These are phyloP conservation scores for Archips xylosteana DNA, from an alignment of 2,888 invertebrate species.

Conservation along the genomic window DNA sequence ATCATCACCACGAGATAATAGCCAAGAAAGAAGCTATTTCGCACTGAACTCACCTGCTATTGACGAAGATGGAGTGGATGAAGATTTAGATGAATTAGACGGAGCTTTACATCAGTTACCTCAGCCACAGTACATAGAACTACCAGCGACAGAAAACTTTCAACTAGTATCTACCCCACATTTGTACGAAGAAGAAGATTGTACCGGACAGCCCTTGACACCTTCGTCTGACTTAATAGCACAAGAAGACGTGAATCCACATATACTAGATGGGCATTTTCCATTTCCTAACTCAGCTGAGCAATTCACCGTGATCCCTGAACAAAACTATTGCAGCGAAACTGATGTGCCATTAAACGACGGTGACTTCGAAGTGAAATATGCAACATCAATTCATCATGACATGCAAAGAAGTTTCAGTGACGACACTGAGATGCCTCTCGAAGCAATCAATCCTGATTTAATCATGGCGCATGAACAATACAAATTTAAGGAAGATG, in stretches of 20 bases:
- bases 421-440: constrained; percentile 58
- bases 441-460: constrained; percentile 68
- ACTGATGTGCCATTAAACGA: constrained; percentile 72
- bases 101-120: constrained; percentile 78
- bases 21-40: constrained; percentile 82
- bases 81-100: constrained; percentile 71
- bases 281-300: constrained; percentile 80
- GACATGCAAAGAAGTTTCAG: constrained; percentile 64
- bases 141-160: constrained; percentile 87
- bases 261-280: constrained; percentile 80
- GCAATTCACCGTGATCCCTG: constrained; percentile 83
- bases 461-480: constrained; percentile 65
- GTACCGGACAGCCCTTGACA: constrained; percentile 81
- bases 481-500: constrained; percentile 71
- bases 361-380: constrained; percentile 78
- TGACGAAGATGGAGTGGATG: constrained; percentile 78
- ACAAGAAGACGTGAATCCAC: constrained; percentile 81
- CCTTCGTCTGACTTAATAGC: constrained; percentile 78
- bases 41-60: constrained; percentile 75
- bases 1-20: constrained; percentile 80
- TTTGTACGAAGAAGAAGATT: constrained; percentile 87
- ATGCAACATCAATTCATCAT: constrained; percentile 74
- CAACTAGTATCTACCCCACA: constrained; percentile 86
- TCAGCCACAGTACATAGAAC: constrained; percentile 85
- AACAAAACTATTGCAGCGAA: constrained; percentile 74